A percentile compares a stretch with the other conserved stretches of the same genome.
Conservation (phyloP, 2,113 vertebrate genomes). For the Urocynchramus pylzowi region DNA sequence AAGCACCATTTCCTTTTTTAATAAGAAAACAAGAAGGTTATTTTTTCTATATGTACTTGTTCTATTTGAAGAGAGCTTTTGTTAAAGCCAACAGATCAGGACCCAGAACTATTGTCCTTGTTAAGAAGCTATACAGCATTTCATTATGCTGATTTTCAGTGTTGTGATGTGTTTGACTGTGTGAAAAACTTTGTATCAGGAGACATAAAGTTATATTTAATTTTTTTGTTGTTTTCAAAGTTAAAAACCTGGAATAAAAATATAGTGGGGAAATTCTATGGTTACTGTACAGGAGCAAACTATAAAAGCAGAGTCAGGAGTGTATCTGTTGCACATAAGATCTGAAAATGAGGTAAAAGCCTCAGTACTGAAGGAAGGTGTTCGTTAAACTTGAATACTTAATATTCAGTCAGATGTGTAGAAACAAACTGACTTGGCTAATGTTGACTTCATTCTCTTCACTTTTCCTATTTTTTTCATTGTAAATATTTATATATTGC, state of each 20-base stretch:
- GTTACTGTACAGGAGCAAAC: constrained; percentile 24
- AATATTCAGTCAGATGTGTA: constrained; percentile 45
- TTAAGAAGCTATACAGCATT: constrained; percentile 46
- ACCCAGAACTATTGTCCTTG: neutral
- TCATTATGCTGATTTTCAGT: constrained; percentile 58
- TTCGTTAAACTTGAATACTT: constrained; percentile 12
- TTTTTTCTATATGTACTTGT: constrained; percentile 63
- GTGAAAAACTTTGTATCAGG: constrained; percentile 43
- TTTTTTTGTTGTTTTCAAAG: constrained; percentile 38
- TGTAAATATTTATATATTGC: constrained; percentile 81
- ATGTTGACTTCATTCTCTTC: constrained; percentile 55
- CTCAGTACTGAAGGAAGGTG: neutral
- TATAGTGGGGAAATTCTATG: constrained; percentile 27
- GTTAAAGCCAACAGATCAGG: constrained; percentile 43
- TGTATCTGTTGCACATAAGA: neutral
- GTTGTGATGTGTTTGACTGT: constrained; percentile 50
- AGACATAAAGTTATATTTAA: constrained; percentile 41
- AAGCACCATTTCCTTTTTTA: constrained; percentile 58
- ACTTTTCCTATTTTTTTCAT: constrained; percentile 75
- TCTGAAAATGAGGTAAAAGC: neutral
- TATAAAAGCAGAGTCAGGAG: constrained; percentile 4
- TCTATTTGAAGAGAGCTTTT: constrained; percentile 59
- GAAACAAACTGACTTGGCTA: constrained; percentile 43
- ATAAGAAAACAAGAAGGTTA: constrained; percentile 52
- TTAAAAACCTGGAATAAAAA: constrained; percentile 51